Conservation (phyloP, 2,797 vertebrate genomes). For the Columba guinea region DNA sequence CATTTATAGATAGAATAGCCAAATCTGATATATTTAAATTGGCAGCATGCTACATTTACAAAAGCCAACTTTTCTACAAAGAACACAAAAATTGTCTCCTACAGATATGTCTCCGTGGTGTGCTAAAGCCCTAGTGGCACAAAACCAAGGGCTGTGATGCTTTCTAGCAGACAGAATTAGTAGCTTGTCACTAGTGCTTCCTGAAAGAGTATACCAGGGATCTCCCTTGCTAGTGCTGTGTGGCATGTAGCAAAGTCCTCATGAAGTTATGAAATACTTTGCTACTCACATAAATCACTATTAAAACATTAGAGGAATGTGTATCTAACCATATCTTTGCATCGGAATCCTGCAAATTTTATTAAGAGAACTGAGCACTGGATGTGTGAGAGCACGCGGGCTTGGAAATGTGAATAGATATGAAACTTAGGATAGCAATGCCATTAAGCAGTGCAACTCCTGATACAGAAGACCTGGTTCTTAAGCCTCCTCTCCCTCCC, state of each 20-base stretch:
- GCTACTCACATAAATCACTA: conserved; percentile 45
- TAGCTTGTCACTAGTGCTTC: neutral
- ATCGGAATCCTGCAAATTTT: neutral
- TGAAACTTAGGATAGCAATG: neutral
- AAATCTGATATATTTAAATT: neutral
- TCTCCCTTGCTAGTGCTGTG: neutral
- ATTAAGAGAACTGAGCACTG: neutral
- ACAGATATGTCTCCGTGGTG: neutral
- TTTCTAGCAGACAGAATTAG: neutral
- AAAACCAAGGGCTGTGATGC: neutral
- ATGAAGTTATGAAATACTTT: conserved; percentile 36
- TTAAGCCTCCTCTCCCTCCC: neutral
- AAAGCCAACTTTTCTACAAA: neutral
- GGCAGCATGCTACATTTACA: neutral
- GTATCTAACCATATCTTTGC: neutral
- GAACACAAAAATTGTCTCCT: neutral
- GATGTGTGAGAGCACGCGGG: rapidly evolving
- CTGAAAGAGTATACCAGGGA: neutral
- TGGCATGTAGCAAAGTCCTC: conserved; percentile 14
- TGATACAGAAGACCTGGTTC: neutral
- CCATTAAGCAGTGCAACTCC: neutral
- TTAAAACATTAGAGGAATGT: conserved; percentile 32
- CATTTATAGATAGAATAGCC: neutral
- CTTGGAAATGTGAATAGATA: neutral
- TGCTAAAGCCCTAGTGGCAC: neutral